Base-by-base conservation (phyloP, 2,888 invertebrate genomes). In the Thymelicus acteon region DNA sequence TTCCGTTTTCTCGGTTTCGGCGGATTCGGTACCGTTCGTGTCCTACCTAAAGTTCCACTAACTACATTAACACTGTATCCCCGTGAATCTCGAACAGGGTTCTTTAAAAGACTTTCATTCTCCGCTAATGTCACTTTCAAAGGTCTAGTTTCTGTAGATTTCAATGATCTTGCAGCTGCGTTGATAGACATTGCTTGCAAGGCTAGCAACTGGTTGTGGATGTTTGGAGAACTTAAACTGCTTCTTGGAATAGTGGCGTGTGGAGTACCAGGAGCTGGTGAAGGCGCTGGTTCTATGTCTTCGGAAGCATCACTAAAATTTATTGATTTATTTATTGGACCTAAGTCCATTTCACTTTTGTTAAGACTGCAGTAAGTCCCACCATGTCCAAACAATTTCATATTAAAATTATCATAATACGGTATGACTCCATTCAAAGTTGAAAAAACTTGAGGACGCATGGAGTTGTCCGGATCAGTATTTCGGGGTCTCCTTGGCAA, bases 371-470 rank as follows among this genome's bases (percentile, higher is more conserved):
- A 94, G 62, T 95, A 96, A 39, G 96, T 97, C 68, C 96, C 96
- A 19, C 97, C 97, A 70, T 97, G 96, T 0, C 96, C 97, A n/a
- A 98, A 97, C n/a, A 97, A 96, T 67, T 97, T 95, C 72, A 96
- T 94, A 0, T 98, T 98, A 60, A 98, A 94, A 79, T 97, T 97
- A 81, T 98, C 98, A 83, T 98, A 98, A 74, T 89, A 91, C 0
- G 93, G 93, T 72, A 95, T 92, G 5, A 95, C 91, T 10, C 95
- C 95, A 67, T 94, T 90, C 1, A 90, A 61, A 4, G 87, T 89
- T 0, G 83, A 85, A 75, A 94, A 88, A 0, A 92, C 90, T 79
- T 89, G 91, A 2, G 95, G 85, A 70, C 86, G 74, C 82, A 92
- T 40, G 89, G 90, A 70, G 87, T 90, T 76, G 86, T 96, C 79